Percentiles rank a stretch among this genome's conserved stretches.
phyloP scores from a whole-genome alignment of 2,888 invertebrate genomes.

The Neoitamus cyanurus region DNA sequence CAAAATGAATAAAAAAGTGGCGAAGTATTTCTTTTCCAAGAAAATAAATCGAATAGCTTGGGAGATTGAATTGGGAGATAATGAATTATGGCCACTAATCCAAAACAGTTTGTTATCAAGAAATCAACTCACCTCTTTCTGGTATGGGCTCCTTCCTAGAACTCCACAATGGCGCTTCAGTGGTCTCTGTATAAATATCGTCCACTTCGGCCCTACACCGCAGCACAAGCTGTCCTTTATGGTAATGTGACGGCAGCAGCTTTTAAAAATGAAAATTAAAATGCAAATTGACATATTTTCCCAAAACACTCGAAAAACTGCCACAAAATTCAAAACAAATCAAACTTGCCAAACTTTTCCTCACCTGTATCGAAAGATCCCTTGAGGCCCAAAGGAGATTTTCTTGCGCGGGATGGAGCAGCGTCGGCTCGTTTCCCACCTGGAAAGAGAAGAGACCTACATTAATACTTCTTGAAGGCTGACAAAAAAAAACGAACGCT shows the following conservation, averaged over 20 bases:
- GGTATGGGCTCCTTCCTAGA: slow-evolving; percentile 58
- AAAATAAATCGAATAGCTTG: no score
- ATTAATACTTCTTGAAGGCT: neutral
- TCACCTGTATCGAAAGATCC: slow-evolving; percentile 57
- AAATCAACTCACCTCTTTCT: slow-evolving; percentile 55
- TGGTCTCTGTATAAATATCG: slow-evolving; percentile 56
- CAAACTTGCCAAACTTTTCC: neutral
- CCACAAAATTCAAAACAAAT: neutral
- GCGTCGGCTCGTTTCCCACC: slow-evolving; percentile 56
- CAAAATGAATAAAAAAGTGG: no score
- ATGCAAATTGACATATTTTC: neutral
- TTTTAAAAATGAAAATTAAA: slow-evolving; percentile 37
- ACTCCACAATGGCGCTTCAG: slow-evolving; percentile 56
- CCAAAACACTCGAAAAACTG: neutral
- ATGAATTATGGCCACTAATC: neutral
- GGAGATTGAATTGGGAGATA: no score
- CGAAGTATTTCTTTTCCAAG: no score
- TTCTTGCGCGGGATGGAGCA: slow-evolving; percentile 56
- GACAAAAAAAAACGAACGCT: neutral
- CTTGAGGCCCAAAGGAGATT: slow-evolving; percentile 57
- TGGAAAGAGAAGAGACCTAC: slow-evolving; percentile 49
- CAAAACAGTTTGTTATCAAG: neutral
- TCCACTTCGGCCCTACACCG: slow-evolving; percentile 57
- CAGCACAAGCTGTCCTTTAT: slow-evolving; percentile 57
- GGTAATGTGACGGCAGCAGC: slow-evolving; percentile 57